phyloP scores from a whole-genome alignment of 2,113 vertebrate species.

The Trematocara stigmaticum region DNA sequence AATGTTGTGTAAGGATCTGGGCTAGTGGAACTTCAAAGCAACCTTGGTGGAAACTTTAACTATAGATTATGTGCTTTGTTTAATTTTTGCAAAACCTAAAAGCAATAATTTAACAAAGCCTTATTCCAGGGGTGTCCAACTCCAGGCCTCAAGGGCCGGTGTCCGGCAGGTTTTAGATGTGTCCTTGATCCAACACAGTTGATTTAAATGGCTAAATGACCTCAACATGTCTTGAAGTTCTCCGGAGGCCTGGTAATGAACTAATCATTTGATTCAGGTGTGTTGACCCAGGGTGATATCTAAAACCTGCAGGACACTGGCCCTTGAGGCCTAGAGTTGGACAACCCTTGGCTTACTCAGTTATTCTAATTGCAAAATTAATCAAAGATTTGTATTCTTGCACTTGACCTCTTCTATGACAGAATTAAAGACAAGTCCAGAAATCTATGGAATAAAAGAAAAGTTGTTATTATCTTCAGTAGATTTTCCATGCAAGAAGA shows the following conservation, averaged over 20 bases:
- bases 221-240: neutral
- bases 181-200: neutral
- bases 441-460: neutral
- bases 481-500: neutral
- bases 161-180: neutral
- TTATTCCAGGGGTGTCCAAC: neutral
- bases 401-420: neutral
- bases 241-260: neutral
- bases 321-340: neutral
- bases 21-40: neutral
- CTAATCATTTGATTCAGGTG: neutral
- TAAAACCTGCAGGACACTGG: neutral
- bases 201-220: neutral
- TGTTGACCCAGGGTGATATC: rapidly evolving
- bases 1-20: neutral
- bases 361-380: rapidly evolving
- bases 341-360: neutral
- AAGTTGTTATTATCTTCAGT: neutral
- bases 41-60: neutral
- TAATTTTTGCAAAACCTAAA: neutral
- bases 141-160: neutral
- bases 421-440: neutral
- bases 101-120: neutral
- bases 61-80: neutral
- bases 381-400: neutral